Evolutionary conservation across 1,140 invertebrate species (phyloP), one percentile per base, ranked within the genome.

Genomic region (Littorina saxatilis): DNA sequence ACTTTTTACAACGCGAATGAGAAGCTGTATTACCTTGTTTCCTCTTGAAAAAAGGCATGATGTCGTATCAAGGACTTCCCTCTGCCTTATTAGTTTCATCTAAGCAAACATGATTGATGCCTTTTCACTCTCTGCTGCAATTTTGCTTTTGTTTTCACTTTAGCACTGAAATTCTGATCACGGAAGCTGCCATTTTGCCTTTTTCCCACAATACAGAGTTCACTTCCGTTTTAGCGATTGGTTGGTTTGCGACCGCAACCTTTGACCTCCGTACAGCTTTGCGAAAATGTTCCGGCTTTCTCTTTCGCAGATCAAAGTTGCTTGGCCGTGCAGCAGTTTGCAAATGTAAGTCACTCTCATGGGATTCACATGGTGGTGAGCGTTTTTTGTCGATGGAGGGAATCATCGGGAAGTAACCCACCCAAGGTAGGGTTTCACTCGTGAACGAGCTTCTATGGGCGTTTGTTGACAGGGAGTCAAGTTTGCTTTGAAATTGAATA

Each of bases 131-230:
- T 68, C 32, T 39, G 20, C 13, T 2, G 66, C 32, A 39, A 68
- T 20, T 68, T 29, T 68, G 66, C 23, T 37, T 68, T 68, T 68
- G 66, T 68, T 68, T 68, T 68, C 66, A 68, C 66, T 68, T 68
- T 68, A 39, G 23, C 13, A 39, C 66, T 68, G 61, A 68, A 3
- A 13, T 35, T 32, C 23, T 23, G 5, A 37, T 23, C 35, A 35
- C 52, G 52, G 52, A 77, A 35, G 74, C 55, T n/a, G 74, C 74
- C 74, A 77, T 77, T 9, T 77, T 77, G 74, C 74, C n/a, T n/a
- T n/a, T 77, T 47, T 58, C 74, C 50, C 50, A 37, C 39, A 32
- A 61, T 23, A 27, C 35, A 7, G 17, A 37, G 72, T 47, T n/a
- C 27, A 50, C 72, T 75, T 75, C 50, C 72, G 40, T 29, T 52